Conservation (phyloP, 2,888 invertebrate species). For the Elysia crispata region DNA sequence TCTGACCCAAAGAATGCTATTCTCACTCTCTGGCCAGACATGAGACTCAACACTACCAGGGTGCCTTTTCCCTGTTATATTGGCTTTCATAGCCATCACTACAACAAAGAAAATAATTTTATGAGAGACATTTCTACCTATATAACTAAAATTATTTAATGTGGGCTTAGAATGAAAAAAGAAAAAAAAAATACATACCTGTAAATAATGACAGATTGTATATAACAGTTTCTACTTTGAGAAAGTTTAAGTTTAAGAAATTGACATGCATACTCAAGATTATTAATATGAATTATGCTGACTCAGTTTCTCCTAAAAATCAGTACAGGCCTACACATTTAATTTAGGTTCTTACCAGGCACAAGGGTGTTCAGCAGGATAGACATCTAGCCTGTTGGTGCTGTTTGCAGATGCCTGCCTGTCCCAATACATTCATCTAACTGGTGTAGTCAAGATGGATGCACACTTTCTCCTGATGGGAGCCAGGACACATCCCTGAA, state of each 20-base stretch:
- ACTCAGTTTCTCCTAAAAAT: no score
- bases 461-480: background rate
- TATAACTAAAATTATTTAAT: no score
- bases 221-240: background rate
- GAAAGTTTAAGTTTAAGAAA: background rate
- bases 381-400: no score
- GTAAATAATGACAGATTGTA: no score
- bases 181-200: no score
- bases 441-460: no score
- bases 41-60: background rate
- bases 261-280: background rate
- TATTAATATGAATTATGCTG: no score
- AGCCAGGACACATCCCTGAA: slow-evolving; percentile 2
- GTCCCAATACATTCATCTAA: background rate
- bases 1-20: slow-evolving; percentile 17
- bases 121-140: no score
- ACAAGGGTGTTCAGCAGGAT: background rate
- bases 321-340: background rate
- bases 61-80: slow-evolving; percentile 35
- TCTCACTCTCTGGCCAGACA: background rate
- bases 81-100: slow-evolving; percentile 24
- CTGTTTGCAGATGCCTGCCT: background rate
- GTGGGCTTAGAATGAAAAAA: no score
- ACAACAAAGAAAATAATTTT: background rate
- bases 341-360: no score